Evolutionary conservation across 2,888 invertebrate species (phyloP).

Genomic region (Lepidocyrtinus sp.): DNA sequence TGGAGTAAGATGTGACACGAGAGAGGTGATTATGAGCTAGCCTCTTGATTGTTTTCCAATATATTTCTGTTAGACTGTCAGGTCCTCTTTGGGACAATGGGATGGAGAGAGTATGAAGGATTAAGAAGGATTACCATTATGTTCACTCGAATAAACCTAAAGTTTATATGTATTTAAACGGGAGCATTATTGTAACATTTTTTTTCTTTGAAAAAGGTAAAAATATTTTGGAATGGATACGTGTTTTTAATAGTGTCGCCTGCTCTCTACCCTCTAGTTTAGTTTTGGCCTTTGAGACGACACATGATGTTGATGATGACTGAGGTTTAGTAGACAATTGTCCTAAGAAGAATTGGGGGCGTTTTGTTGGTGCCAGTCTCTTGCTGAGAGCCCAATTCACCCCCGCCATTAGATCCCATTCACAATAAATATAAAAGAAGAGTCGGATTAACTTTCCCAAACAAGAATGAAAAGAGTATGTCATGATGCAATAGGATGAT

Average conservation of each 20-base stretch:
- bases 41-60: conserved; percentile 49
- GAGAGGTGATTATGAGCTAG: conserved; percentile 42
- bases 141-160: not conserved
- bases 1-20: conserved; percentile 10
- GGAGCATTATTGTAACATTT: not conserved
- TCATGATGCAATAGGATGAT: conserved; percentile 32
- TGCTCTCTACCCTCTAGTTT: not conserved
- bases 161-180: conserved; percentile 15
- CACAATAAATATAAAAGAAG: conserved; percentile 37
- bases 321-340: conserved; percentile 42
- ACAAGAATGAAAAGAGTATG: conserved; percentile 30
- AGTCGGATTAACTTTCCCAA: conserved; percentile 68
- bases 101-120: conserved; percentile 46
- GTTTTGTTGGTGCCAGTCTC: conserved; percentile 71
- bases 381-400: conserved; percentile 65
- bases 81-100: not conserved
- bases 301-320: conserved; percentile 26
- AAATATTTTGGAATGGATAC: not conserved
- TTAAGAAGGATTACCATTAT: conserved; percentile 49
- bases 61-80: conserved; percentile 32
- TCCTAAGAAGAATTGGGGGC: conserved; percentile 64
- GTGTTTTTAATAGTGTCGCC: conserved; percentile 41
- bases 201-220: conserved; percentile 24
- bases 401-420: conserved; percentile 60
- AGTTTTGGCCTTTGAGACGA: not conserved